Evolutionary conservation across 2,113 vertebrate genomes (phyloP), one percentile per base, ranked within the genome.

Genomic region (Psettodes erumei): DNA sequence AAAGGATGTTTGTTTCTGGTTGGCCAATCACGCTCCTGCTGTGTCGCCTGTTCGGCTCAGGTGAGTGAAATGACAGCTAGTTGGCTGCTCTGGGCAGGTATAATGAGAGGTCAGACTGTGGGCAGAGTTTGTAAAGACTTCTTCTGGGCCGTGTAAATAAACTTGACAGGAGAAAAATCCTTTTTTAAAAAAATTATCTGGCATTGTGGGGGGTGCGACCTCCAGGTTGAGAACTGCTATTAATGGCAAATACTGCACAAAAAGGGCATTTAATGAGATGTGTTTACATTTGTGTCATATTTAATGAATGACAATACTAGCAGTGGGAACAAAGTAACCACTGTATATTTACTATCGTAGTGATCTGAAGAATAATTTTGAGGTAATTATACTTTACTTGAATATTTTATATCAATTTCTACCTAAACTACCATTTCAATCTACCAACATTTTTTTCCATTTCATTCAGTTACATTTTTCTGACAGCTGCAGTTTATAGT

Each of bases 1-100:
- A 16, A 75, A 88, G 69, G 83, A 92, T 92, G 91, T 40, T 15
- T 32, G 28, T 32, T 5, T 50, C 51, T 50, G 69, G 64, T 60
- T 33, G 83, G 79, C 27, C 67, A 19, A 25, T 81, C 35, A 43
- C 27, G 0, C 59, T 87, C 2, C 45, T 88, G 71, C 78, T 91
- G 74, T 18, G 71, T 13, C 21, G 23, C 48, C 66, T 89, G 43
- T 32, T 87, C 11, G 32, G 62, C 62, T 78, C 86, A 80, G 88
- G 91, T 92, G 83, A 90, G 90, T 89, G 75, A 70, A 53, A 50
- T 27, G 32, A 71, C 60, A 35, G 12, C 9, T n/a, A 6, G 11
- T 11, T 61, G n/a, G 35, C 32, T 19, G 35, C 15, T 12, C 1
- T 16, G 30, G 37, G 23, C 27, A 48, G 40, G 0, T n/a, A 25